phyloP scores from a whole-genome alignment of 2,888 invertebrate genomes.

The Elaeidobius kamerunicus region DNA sequence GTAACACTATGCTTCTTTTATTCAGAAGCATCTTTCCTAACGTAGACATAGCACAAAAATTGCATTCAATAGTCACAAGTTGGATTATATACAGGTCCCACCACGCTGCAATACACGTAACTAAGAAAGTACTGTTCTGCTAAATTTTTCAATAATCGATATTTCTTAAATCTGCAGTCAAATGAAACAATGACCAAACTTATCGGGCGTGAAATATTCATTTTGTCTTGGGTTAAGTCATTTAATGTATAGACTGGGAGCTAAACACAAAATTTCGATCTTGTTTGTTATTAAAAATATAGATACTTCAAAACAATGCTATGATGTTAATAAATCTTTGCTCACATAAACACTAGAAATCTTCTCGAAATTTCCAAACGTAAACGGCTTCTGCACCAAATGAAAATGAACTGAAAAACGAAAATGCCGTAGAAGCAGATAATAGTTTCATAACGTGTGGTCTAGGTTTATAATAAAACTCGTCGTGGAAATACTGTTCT shows the following conservation, averaged over 20 bases:
- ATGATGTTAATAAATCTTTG: no score
- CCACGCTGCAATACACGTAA: conserved; percentile 27
- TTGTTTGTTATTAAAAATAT: neutral
- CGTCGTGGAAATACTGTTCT: conserved; percentile 9
- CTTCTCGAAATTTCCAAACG: conserved; percentile 15
- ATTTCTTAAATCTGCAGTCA: conserved; percentile 30
- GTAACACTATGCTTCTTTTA: conserved; percentile 42
- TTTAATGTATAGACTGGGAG: conserved; percentile 24
- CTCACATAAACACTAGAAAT: conserved; percentile 16
- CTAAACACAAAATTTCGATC: neutral
- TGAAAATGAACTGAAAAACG: conserved; percentile 12
- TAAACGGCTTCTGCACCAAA: conserved; percentile 17
- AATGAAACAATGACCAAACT: conserved; percentile 26
- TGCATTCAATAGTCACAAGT: conserved; percentile 21
- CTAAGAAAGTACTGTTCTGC: conserved; percentile 28
- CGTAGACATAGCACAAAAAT: conserved; percentile 29
- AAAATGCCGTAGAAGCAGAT: conserved; percentile 4
- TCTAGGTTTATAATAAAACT: conserved; percentile 3
- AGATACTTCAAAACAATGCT: neutral
- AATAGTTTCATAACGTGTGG: conserved; percentile 8
- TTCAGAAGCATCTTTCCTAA: conserved; percentile 42
- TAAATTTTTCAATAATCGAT: conserved; percentile 30
- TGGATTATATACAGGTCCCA: conserved; percentile 31
- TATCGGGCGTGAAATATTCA: conserved; percentile 26
- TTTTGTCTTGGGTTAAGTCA: conserved; percentile 24